Base-by-base conservation (phyloP, 2,888 invertebrate genomes). In the Drosophila incognita region DNA sequence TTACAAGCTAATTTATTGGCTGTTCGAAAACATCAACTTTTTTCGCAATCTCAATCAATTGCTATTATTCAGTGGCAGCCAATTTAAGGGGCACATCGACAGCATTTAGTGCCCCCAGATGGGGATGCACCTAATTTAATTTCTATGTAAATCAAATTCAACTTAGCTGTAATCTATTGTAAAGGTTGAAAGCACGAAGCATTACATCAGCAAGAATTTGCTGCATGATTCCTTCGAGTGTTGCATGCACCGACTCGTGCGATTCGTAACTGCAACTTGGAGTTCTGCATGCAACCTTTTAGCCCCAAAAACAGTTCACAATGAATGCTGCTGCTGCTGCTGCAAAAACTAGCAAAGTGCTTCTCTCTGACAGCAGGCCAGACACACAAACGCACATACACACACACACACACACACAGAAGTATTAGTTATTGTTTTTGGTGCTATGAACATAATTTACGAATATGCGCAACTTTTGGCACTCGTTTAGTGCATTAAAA, bases 401-500 rank as follows among this genome's bases (percentile, higher is more conserved):
- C 36, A 31, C 42, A 31, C 13, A 29, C 24, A 8, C 18, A 38
- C 18, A 33, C 31, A 36, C 18, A 29, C 0, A 51, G 10, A 49
- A 49, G 18, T n/a, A 29, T 18, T 46, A 36, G 42, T 40, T 42
- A 13, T 40, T 52, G 59, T n/a, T 62, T 7, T 46, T 40, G 40
- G 48, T 51, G 8, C 46, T 59, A 48, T 58, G 63, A 53, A 58
- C 53, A 40, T 29, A 58, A 71, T 71, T 71, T 67, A 60, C n/a
- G 64, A 57, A 70, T 71, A 63, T 68, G 57, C 42, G 60, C 56
- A 83, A 79, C 79, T 83, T 87, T 87, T 69, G 64, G 66, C 84
- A 79, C 88, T 84, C 81, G 77, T 70, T 82, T 79, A 82, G 64
- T 82, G 80, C 87, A 84, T 87, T 82, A 72, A 76, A 87, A 84